Conservation (phyloP, 2,797 vertebrate species). For the Sebastes diaconus region DNA sequence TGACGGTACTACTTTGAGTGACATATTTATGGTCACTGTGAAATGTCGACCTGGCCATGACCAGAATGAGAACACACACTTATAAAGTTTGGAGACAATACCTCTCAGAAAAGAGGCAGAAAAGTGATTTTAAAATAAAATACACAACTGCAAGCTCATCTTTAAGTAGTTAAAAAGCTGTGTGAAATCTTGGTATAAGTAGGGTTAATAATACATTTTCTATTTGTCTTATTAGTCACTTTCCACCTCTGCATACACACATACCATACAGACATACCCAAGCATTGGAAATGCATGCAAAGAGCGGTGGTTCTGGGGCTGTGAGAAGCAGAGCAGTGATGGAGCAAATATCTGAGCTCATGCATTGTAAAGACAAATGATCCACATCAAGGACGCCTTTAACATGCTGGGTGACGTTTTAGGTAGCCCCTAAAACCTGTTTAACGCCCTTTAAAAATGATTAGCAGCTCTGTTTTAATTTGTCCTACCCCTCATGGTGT, state of each 20-base stretch:
- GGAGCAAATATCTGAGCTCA: conserved; percentile 52
- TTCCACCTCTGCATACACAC: conserved; percentile 67
- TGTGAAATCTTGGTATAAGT: background rate
- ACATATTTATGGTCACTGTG: background rate
- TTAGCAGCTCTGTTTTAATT: background rate
- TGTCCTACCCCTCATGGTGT: background rate
- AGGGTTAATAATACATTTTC: background rate
- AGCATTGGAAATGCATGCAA: conserved; percentile 61
- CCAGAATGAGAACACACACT: background rate
- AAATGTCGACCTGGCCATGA: background rate
- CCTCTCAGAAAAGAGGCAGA: background rate
- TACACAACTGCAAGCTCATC: background rate
- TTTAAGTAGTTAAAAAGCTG: background rate
- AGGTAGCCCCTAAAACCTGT: background rate
- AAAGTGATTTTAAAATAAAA: background rate
- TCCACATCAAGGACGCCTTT: background rate
- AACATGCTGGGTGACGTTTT: background rate
- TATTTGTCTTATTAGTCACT: background rate
- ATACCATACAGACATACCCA: background rate
- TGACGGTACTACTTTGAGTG: background rate
- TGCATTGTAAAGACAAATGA: conserved; percentile 72
- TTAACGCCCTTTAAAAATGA: background rate
- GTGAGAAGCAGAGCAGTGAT: conserved; percentile 42
- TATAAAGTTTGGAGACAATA: background rate
- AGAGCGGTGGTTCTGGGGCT: conserved; percentile 38